Evolutionary conservation across 2,888 invertebrate genomes (phyloP).

Genomic region (Ischnus inquisitorius): DNA sequence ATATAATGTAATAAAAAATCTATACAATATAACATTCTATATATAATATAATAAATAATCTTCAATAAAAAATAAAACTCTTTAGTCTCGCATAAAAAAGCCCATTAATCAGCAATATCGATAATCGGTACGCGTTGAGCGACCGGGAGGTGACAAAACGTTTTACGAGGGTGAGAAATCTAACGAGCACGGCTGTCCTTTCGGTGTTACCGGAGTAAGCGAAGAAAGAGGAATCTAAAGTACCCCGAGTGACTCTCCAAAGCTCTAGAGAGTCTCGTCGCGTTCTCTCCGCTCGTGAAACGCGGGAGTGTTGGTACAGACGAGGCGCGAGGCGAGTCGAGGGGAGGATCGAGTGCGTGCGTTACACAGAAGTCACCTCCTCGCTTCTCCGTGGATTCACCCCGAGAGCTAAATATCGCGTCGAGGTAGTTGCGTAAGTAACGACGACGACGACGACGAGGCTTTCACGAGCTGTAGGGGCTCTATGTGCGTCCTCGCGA

Average conservation of each 20-base stretch:
- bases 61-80: background rate
- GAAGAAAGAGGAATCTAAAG: constrained; percentile 39
- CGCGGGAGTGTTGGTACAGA: constrained; percentile 32
- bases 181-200: constrained; percentile 61
- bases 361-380: constrained; percentile 61
- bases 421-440: constrained; percentile 80
- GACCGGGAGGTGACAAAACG: background rate
- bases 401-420: constrained; percentile 82
- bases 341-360: constrained; percentile 43
- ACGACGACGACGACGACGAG: constrained; percentile 68
- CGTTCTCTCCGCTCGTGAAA: constrained; percentile 56
- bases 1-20: too few relatives aligned
- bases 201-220: constrained; percentile 43
- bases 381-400: constrained; percentile 71
- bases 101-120: background rate
- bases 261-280: constrained; percentile 54
- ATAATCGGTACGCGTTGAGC: background rate
- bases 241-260: constrained; percentile 44
- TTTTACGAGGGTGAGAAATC: constrained; percentile 44
- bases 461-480: constrained; percentile 48
- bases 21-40: too few relatives aligned
- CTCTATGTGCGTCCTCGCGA: constrained; percentile 55
- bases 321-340: constrained; percentile 52
- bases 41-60: too few relatives aligned
- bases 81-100: background rate